Percentiles rank a stretch among this genome's conserved stretches.
These are phyloP conservation scores for Hippoglossus hippoglossus DNA, from an alignment of 2,797 vertebrate genomes.

Conservation along the genomic window DNA sequence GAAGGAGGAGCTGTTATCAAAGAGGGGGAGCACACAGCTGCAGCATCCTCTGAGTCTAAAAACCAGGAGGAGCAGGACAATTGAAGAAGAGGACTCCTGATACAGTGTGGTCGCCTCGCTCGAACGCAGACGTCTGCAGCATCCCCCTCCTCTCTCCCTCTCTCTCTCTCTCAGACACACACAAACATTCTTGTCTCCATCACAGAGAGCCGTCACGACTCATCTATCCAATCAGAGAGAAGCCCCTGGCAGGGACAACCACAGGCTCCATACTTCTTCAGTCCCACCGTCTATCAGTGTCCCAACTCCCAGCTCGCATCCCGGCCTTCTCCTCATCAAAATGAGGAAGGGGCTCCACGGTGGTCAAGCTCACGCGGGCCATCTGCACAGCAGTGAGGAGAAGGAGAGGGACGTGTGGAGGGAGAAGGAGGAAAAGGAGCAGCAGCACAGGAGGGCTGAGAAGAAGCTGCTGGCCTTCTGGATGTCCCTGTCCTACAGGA, in stretches of 20 bases:
- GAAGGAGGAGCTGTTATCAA: slow-evolving; percentile 52
- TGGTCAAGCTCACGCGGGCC: slow-evolving; percentile 27
- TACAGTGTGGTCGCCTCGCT: slow-evolving; percentile 33
- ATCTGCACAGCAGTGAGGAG: slow-evolving; percentile 31
- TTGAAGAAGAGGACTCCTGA: slow-evolving; percentile 29
- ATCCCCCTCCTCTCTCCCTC: slow-evolving; percentile 3
- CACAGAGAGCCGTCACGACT: slow-evolving; percentile 26
- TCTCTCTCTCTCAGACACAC: slow-evolving; percentile 11
- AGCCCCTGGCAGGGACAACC: slow-evolving; percentile 13
- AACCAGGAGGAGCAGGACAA: slow-evolving; percentile 19
- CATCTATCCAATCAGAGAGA: slow-evolving; percentile 35
- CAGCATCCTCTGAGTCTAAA: slow-evolving; percentile 53
- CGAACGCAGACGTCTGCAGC: slow-evolving; percentile 26
- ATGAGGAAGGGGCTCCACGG: slow-evolving; percentile 69
- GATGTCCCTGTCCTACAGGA: slow-evolving; percentile 75
- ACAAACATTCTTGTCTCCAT: slow-evolving; percentile 21
- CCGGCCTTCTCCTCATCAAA: slow-evolving; percentile 4
- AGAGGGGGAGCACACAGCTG: slow-evolving; percentile 43
- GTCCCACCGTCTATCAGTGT: slow-evolving; percentile 2
- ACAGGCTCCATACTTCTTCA: not conserved
- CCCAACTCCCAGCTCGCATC: slow-evolving; percentile 11
- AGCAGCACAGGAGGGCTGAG: slow-evolving; percentile 70
- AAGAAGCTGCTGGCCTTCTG: slow-evolving; percentile 82
- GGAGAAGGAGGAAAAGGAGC: slow-evolving; percentile 52
- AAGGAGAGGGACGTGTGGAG: slow-evolving; percentile 43